Evolutionary conservation across 2,888 invertebrate genomes (phyloP), one percentile per base, ranked within the genome.

Genomic region (Caenorhabditis panamensis): DNA sequence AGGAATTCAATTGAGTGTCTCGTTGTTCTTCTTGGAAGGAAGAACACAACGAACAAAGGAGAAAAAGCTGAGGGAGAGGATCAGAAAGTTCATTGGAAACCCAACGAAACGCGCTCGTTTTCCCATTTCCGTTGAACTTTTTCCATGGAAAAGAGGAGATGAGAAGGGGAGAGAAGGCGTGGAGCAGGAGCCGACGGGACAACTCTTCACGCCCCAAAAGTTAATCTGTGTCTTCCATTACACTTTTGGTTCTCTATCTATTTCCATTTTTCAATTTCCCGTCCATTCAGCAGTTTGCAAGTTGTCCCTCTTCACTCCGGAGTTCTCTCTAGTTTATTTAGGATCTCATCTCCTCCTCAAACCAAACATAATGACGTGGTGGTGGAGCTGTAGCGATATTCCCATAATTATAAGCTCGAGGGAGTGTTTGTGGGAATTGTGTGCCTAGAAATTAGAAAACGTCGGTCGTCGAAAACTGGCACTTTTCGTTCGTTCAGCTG

Each of bases 51-150:
- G 20, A 49, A 13, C 31, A 56, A 72, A 72, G 20, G 47, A 13
- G 13, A 51, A 44, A 28, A 24, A 49, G n/a, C 22, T 24, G n/a
- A 59, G 37, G 56, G 37, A 26, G 44, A 56, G 18, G 26, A 28
- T 2, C 11, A 68, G 31, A 22, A 59, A 59, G 69, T 69, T 61
- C 51, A 62, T 24, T 31, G 9, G 41, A 54, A 49, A 63, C 49
- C 5, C 18, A 37, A 22, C 31, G 61, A 24, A 18, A 61, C 31
- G 44, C 41, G 47, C 56, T 28, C 51, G 18, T 5, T 53, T 61
- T 64, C 58, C 59, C 58, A 66, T 73, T 66, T 73, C 66, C 73
- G 59, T 64, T 59, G 73, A 66, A 73, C 72, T 72, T 73, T 59
- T 62, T 44, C n/a, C 31, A 31, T 18, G 16, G 26, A 22, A 54